Evolutionary conservation across 1,140 invertebrate species (phyloP).

Genomic region (Neomicropteryx cornuta): DNA sequence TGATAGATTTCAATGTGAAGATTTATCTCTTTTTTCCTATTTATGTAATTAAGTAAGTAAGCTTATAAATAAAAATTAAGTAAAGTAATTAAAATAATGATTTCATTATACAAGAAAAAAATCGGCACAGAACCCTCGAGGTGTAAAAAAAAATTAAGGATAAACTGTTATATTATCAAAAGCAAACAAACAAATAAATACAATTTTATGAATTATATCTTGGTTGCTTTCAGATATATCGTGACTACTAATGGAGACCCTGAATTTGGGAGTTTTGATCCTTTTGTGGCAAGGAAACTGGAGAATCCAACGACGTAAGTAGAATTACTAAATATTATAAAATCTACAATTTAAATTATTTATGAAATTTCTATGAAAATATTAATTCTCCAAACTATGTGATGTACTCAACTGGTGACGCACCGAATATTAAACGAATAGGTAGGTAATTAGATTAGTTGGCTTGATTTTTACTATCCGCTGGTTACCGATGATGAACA

Average conservation of each 20-base stretch:
- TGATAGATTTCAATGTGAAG: no score
- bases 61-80: no score
- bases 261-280: slow-evolving; percentile 50
- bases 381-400: slow-evolving; percentile 2
- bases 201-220: slow-evolving; percentile 6
- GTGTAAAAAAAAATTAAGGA: slow-evolving; percentile 4
- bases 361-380: neutral
- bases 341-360: slow-evolving; percentile 6
- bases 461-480: neutral
- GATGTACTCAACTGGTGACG: neutral
- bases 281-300: slow-evolving; percentile 57
- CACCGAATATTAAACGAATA: slow-evolving; percentile 4
- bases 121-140: slow-evolving; percentile 5
- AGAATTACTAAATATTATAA: no score
- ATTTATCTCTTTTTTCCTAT: no score
- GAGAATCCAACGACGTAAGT: slow-evolving; percentile 75
- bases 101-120: slow-evolving; percentile 9
- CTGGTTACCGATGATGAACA: slow-evolving; percentile 6
- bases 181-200: slow-evolving; percentile 3
- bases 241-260: slow-evolving; percentile 39
- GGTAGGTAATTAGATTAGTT: neutral
- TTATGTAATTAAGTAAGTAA: no score
- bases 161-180: slow-evolving; percentile 5
- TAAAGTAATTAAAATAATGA: no score
- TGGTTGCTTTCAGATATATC: slow-evolving; percentile 49